Evolutionary conservation across 1,140 invertebrate species (phyloP), one percentile per base, ranked within the genome.

Genomic region (Procambarus virginalis): DNA sequence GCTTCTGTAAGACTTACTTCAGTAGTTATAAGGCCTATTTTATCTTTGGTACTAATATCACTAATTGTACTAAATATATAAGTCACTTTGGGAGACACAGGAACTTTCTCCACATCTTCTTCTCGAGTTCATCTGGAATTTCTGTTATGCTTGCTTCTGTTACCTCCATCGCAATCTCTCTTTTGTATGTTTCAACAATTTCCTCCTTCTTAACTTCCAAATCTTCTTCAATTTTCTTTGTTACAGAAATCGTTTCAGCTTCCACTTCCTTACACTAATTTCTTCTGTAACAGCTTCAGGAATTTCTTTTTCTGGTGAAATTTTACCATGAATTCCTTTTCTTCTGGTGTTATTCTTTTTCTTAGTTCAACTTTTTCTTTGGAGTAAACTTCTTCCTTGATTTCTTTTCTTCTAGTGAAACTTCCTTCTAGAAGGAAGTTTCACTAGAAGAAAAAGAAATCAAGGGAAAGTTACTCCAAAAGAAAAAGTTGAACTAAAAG

Each of bases 41-140:
- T 51, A 75, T 78, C 76, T 49, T 12, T 78, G 14, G 46, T 2
- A 12, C 81, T 83, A 46, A 84, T 55, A 48, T 75, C 73, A 76
- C 83, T 84, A 3, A 45, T 78, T 46, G 76, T 34, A 86, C 55
- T 60, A 17, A 17, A 78, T 48, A 51, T 51, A 73, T 45, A 84
- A 46, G 60, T 86, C 84, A 86, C 84, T 86, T 64, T 91, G 46
- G 91, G 78, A 58, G 90, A 86, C 17, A 87, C 45, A 12, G 64
- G 12, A 12, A 73, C 81, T 8, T 46, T 46, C 64, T 84, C 58
- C 10, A 46, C 14, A 48, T n/a, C 9, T 51, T 34, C 34, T 34
- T 34, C 34, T 34, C 34, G 34, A 34, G 34, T 34, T 85, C 20
- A 2, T n/a, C 12, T n/a, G 14, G 48, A 75, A 10, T 17, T 3